A percentile compares a stretch with the other conserved stretches of the same genome.
phyloP scores from a whole-genome alignment of 2,113 vertebrate species.

The Hassar affinis region DNA sequence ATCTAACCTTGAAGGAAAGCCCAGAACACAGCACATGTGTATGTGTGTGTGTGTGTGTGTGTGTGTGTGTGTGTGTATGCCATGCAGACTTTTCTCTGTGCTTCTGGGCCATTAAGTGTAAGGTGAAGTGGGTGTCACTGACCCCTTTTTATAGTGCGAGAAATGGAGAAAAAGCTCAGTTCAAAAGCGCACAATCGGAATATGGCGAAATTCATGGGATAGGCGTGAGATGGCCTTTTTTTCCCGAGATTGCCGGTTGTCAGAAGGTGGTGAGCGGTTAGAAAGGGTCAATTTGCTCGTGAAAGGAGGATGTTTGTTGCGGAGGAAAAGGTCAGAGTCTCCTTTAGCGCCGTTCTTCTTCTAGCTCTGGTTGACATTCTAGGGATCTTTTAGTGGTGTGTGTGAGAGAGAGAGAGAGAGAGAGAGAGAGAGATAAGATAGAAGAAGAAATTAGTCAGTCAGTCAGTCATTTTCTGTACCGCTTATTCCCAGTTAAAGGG shows the following conservation, averaged over 20 bases:
- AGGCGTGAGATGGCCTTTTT: constrained; percentile 24
- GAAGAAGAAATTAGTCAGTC: too few relatives aligned
- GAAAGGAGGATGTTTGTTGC: constrained; percentile 60
- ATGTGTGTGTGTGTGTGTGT: constrained; percentile 9
- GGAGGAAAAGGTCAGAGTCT: constrained; percentile 61
- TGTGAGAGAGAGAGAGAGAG: too few relatives aligned
- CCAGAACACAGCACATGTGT: constrained; percentile 11
- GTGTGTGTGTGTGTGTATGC: constrained; percentile 15
- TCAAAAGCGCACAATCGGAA: constrained; percentile 40
- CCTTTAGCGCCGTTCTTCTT: constrained; percentile 29
- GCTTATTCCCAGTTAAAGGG: too few relatives aligned
- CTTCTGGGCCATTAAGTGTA: constrained; percentile 40
- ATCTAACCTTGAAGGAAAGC: constrained; percentile 71
- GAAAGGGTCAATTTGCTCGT: constrained; percentile 55
- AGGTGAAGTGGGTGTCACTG: constrained; percentile 42
- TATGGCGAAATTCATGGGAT: constrained; percentile 16
- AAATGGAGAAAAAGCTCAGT: constrained; percentile 41
- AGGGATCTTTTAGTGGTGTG: constrained; percentile 10
- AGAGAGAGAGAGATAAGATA: too few relatives aligned
- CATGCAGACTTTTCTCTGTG: constrained; percentile 19
- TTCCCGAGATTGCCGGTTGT: constrained; percentile 48
- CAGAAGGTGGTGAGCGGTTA: constrained; percentile 39
- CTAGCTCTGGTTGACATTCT: not conserved
- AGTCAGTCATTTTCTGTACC: too few relatives aligned
- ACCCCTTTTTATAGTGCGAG: constrained; percentile 34